Evolutionary conservation across 2,797 vertebrate genomes (phyloP).

Genomic region (Danio jaintianensis): DNA sequence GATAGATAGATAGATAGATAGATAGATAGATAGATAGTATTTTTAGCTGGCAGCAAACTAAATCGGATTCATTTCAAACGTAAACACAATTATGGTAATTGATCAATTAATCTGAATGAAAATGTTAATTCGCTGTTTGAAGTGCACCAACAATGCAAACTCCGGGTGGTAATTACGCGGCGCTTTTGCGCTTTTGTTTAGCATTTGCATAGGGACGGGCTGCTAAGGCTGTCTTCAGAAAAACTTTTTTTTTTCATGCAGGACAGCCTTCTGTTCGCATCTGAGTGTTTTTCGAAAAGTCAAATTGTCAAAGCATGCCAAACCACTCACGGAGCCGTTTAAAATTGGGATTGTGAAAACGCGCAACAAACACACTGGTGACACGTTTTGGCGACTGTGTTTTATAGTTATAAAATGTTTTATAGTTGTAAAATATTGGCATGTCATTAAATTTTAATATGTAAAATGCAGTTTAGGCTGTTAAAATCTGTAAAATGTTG

Average conservation of each 20-base stretch:
- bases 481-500: neutral
- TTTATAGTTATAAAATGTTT: neutral
- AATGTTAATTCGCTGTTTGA: slow-evolving; percentile 62
- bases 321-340: neutral
- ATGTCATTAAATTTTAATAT: too few species aligned
- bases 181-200: slow-evolving; percentile 53
- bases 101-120: slow-evolving; percentile 58
- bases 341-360: slow-evolving; percentile 13
- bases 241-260: neutral
- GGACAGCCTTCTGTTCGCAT: slow-evolving; percentile 1
- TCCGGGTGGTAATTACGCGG: slow-evolving; percentile 47
- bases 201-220: slow-evolving; percentile 3
- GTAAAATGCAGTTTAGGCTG: too few species aligned
- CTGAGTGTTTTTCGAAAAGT: neutral
- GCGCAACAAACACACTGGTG: slow-evolving; percentile 42
- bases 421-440: too few species aligned
- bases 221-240: neutral
- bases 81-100: slow-evolving; percentile 64
- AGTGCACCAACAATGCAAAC: slow-evolving; percentile 57
- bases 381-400: neutral
- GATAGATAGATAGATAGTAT: neutral
- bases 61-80: slow-evolving; percentile 54
- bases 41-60: slow-evolving; percentile 8
- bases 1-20: neutral
- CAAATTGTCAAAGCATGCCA: neutral